These are phyloP conservation scores for Bungarus multicinctus DNA, from an alignment of 2,113 vertebrate species.

Conservation along the genomic window DNA sequence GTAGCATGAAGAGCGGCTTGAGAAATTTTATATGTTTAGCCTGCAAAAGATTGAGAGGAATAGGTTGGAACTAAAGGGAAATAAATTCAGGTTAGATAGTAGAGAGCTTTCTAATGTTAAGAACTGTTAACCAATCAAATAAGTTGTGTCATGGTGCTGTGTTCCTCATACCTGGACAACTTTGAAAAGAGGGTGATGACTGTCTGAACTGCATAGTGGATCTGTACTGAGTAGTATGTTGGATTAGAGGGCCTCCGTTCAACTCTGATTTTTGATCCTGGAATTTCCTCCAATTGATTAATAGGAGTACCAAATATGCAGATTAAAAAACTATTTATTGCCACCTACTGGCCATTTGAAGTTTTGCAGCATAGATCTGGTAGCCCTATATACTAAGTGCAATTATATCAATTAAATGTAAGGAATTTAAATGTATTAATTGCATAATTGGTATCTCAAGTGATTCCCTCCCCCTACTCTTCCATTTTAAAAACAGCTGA, in stretches of 20 bases:
- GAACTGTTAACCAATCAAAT: not conserved
- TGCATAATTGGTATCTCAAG: not conserved
- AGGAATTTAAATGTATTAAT: not conserved
- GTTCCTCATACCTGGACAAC: not conserved
- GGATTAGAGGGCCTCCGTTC: not conserved
- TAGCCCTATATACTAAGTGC: not conserved
- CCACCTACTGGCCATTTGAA: not conserved
- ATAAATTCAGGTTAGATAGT: not conserved
- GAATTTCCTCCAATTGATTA: not conserved
- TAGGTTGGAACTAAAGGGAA: not conserved
- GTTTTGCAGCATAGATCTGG: not conserved
- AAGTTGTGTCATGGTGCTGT: not conserved
- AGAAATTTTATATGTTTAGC: not conserved
- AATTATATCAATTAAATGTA: not conserved
- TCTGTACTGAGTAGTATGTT: not conserved
- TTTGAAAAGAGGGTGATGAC: not conserved
- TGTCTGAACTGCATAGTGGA: not conserved
- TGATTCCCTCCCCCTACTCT: not conserved
- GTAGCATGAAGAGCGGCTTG: not conserved
- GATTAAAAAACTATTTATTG: not conserved
- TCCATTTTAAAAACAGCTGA: not conserved
- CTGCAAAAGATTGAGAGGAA: not conserved
- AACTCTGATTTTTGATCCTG: not conserved
- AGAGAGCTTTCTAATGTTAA: not conserved
- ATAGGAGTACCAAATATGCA: not conserved